Percentiles rank a stretch among this genome's conserved stretches.
Conservation (phyloP, 2,113 vertebrate genomes). For the Cichladusa arquata region DNA sequence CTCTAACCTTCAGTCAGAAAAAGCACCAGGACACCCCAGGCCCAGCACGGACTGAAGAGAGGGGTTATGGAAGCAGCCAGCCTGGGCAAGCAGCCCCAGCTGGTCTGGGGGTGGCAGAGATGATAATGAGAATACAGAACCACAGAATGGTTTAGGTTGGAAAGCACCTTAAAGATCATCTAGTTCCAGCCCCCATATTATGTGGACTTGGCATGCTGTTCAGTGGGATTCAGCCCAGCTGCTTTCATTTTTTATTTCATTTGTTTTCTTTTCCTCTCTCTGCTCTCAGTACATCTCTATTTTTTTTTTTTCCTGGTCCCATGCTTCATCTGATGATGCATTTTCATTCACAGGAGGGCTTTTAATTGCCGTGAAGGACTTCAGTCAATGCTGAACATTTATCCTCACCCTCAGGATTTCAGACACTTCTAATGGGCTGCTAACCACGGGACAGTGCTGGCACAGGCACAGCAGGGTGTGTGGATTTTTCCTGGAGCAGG, state of each 20-base stretch:
- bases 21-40: background rate
- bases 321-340: background rate
- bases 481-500: background rate
- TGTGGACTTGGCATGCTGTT: background rate
- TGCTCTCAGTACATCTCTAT: background rate
- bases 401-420: background rate
- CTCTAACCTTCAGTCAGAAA: background rate
- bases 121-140: background rate
- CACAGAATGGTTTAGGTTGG: background rate
- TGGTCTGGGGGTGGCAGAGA: background rate
- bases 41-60: rapidly evolving
- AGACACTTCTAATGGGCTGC: background rate
- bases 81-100: background rate
- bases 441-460: background rate
- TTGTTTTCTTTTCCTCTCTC: background rate
- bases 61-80: background rate
- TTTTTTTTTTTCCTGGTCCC: background rate
- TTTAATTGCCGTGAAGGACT: background rate
- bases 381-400: background rate
- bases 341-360: background rate
- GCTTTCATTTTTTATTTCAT: background rate
- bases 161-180: background rate
- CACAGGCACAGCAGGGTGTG: background rate
- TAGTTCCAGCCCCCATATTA: background rate
- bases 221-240: background rate